phyloP scores from a whole-genome alignment of 1,140 invertebrate genomes.

The Zophobas atratus region DNA sequence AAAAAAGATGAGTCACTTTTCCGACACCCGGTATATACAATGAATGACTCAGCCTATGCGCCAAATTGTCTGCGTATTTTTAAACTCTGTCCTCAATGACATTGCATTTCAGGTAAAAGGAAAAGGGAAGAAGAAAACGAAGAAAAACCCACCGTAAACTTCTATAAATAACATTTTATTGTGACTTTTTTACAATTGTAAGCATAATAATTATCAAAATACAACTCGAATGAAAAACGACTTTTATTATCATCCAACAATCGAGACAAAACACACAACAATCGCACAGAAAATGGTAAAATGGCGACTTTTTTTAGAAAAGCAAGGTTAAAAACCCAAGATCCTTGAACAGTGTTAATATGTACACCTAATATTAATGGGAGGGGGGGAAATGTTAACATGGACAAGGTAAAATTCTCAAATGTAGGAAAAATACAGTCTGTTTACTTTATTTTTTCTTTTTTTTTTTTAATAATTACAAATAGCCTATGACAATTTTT shows the following conservation, averaged over 20 bases:
- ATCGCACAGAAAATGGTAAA: constrained; percentile 37
- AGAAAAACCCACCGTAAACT: constrained; percentile 4
- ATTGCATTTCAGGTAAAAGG: constrained; percentile 25
- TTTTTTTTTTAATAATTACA: constrained; percentile 52
- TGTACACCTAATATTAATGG: constrained; percentile 54
- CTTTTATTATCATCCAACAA: constrained; percentile 16
- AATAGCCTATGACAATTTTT: constrained; percentile 91
- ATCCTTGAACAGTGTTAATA: constrained; percentile 47
- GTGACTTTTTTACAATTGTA: constrained; percentile 38
- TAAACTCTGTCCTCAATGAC: constrained; percentile 6
- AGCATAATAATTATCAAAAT: constrained; percentile 46
- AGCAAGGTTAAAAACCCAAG: constrained; percentile 44
- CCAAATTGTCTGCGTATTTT: constrained; percentile 15
- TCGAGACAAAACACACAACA: constrained; percentile 14
- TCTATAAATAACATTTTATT: constrained; percentile 39
- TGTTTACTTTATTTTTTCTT: constrained; percentile 57
- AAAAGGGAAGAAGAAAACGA: constrained; percentile 6
- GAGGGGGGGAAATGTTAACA: constrained; percentile 8
- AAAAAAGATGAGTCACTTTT: not conserved
- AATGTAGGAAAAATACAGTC: constrained; percentile 64
- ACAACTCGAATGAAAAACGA: constrained; percentile 41
- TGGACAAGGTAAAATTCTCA: constrained; percentile 33
- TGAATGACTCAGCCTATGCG: not conserved
- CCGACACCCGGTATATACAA: not conserved
- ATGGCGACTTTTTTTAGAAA: constrained; percentile 37